Evolutionary conservation across 2,797 vertebrate genomes (phyloP).

Genomic region (Poecilia velifera): DNA sequence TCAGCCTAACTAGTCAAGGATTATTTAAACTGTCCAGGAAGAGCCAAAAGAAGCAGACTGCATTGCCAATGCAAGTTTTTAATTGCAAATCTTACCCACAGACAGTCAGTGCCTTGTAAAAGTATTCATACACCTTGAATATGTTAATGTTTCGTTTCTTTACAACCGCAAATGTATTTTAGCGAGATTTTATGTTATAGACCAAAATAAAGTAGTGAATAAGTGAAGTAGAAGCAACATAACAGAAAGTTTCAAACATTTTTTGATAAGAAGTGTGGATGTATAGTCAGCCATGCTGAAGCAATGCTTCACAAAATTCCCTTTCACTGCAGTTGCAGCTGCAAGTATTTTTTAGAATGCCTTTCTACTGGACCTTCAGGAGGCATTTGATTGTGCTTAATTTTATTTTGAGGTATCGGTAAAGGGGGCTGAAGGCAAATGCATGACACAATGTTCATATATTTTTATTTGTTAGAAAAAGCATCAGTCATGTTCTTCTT

Average conservation of each 20-base stretch:
- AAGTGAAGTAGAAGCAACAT: background rate
- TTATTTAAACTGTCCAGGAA: constrained; percentile 10
- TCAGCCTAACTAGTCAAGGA: constrained; percentile 8
- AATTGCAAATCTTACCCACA: background rate
- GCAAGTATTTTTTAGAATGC: background rate
- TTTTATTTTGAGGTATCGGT: background rate
- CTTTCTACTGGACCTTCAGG: background rate
- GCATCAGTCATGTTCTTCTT: background rate
- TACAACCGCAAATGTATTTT: background rate
- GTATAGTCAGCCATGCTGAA: background rate
- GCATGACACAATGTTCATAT: background rate
- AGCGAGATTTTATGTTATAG: background rate
- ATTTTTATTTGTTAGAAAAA: background rate
- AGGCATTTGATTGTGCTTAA: background rate
- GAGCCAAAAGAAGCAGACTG: constrained; percentile 12
- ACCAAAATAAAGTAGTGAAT: background rate
- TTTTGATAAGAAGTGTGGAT: background rate
- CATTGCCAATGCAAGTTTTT: constrained; percentile 14
- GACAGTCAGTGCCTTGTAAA: background rate
- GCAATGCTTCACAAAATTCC: background rate
- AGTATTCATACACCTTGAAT: background rate
- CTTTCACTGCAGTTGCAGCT: background rate
- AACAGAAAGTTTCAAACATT: background rate
- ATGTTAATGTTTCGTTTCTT: background rate
- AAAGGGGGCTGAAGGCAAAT: background rate